Evolutionary conservation across 2,888 invertebrate species (phyloP).

Genomic region (Scaptomyza flava): DNA sequence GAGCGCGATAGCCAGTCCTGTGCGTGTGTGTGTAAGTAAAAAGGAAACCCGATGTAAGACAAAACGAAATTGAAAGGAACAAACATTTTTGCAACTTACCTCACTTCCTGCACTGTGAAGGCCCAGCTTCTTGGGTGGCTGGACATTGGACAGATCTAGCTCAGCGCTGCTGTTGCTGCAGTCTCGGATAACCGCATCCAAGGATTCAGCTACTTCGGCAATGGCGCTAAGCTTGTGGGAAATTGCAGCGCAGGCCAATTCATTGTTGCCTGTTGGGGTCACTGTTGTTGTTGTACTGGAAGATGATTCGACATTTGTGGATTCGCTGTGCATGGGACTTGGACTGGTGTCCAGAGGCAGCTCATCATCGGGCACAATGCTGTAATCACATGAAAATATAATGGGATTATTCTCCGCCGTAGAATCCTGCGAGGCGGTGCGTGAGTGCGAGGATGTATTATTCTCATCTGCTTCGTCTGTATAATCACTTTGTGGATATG

Average conservation of each 20-base stretch:
- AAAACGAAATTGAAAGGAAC: background rate
- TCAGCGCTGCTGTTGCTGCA: constrained; percentile 19
- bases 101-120: constrained; percentile 65
- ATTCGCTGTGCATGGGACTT: constrained; percentile 58
- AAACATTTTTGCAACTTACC: constrained; percentile 48
- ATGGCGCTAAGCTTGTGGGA: constrained; percentile 88
- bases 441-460: constrained; percentile 62
- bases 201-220: constrained; percentile 88
- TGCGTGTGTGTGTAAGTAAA: constrained; percentile 39
- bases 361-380: constrained; percentile 78
- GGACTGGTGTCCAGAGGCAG: constrained; percentile 66
- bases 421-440: constrained; percentile 67
- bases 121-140: constrained; percentile 75
- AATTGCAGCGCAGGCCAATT: constrained; percentile 88
- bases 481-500: constrained; percentile 72
- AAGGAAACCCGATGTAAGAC: constrained; percentile 1
- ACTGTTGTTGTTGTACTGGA: constrained; percentile 69
- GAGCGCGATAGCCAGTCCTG: constrained; percentile 85
- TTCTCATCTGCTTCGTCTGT: constrained; percentile 60
- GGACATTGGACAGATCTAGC: constrained; percentile 41
- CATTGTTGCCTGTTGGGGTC: constrained; percentile 85
- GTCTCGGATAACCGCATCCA: constrained; percentile 87
- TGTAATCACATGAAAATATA: constrained; percentile 64
- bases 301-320: constrained; percentile 2
- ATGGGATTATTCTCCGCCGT: constrained; percentile 43